These are phyloP conservation scores for Sinocyclocheilus anshuiensis DNA, from an alignment of 2,113 vertebrate species.

Conservation along the genomic window DNA sequence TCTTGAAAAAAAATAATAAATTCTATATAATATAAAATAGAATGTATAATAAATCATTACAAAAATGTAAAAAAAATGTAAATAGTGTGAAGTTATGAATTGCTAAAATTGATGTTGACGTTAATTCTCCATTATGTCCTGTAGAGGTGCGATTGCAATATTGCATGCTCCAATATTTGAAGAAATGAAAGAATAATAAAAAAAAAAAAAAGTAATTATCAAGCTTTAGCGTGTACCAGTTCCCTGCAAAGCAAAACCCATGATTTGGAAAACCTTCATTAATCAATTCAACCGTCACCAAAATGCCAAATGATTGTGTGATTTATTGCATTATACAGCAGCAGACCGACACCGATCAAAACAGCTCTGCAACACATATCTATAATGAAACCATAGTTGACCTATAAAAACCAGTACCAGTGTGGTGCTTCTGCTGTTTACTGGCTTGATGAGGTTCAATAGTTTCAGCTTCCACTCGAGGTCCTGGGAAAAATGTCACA, in stretches of 20 bases:
- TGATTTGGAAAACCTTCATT: neutral
- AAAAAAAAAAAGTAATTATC: neutral
- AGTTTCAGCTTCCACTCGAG: conserved; percentile 54
- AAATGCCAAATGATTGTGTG: neutral
- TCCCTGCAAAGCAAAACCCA: neutral
- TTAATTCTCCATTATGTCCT: neutral
- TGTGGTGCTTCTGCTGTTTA: conserved; percentile 26
- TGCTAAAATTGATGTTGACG: neutral
- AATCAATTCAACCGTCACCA: conserved; percentile 16
- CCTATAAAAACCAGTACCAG: conserved; percentile 36
- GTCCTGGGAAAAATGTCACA: conserved; percentile 47
- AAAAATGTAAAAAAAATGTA: no score
- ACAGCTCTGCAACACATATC: neutral
- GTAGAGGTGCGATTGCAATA: neutral
- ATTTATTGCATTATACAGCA: neutral
- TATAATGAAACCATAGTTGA: neutral
- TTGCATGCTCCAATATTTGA: no score
- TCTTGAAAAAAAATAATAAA: no score
- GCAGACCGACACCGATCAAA: conserved; percentile 22
- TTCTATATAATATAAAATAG: no score
- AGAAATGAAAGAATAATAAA: no score
- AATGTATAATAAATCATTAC: no score
- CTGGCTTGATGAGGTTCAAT: conserved; percentile 49
- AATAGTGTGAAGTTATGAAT: neutral
- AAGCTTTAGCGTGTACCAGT: no score